Conservation (phyloP, 2,113 vertebrate species). For the Platycercus adscitus region DNA sequence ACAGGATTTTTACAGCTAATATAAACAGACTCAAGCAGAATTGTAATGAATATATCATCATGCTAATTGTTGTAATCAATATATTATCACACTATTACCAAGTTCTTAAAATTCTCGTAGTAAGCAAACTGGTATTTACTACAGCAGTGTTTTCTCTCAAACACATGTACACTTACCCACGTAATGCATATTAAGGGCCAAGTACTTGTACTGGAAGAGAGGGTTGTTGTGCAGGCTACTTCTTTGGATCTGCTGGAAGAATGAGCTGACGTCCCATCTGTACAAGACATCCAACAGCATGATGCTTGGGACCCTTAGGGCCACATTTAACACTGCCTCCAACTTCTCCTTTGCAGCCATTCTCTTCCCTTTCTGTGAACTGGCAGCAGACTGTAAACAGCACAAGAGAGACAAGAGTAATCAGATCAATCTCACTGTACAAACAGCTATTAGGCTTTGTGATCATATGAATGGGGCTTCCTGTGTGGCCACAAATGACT, state of each 20-base stretch:
- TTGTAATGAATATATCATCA: background rate
- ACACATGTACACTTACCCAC: conserved; percentile 84
- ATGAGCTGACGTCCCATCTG: conserved; percentile 97
- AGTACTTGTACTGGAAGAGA: conserved; percentile 98
- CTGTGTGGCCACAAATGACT: conserved; percentile 10
- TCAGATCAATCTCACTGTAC: conserved; percentile 60
- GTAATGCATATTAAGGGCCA: conserved; percentile 98
- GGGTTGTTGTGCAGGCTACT: conserved; percentile 96
- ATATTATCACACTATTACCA: background rate
- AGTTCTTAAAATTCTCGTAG: background rate
- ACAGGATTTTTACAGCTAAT: background rate
- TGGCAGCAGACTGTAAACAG: conserved; percentile 71
- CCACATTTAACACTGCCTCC: conserved; percentile 97
- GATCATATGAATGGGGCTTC: conserved; percentile 9
- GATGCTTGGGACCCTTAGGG: conserved; percentile 95
- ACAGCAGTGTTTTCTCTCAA: background rate
- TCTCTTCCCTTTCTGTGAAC: conserved; percentile 64
- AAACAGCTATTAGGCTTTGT: conserved; percentile 52
- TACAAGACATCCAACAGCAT: conserved; percentile 98
- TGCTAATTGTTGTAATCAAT: background rate
- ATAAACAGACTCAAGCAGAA: background rate
- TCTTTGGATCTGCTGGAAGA: conserved; percentile 99
- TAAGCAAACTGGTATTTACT: background rate
- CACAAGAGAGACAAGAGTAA: conserved; percentile 55
- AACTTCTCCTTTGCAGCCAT: conserved; percentile 94